Evolutionary conservation across 2,113 vertebrate species (phyloP).

Genomic region (Seriola quinqueradiata): DNA sequence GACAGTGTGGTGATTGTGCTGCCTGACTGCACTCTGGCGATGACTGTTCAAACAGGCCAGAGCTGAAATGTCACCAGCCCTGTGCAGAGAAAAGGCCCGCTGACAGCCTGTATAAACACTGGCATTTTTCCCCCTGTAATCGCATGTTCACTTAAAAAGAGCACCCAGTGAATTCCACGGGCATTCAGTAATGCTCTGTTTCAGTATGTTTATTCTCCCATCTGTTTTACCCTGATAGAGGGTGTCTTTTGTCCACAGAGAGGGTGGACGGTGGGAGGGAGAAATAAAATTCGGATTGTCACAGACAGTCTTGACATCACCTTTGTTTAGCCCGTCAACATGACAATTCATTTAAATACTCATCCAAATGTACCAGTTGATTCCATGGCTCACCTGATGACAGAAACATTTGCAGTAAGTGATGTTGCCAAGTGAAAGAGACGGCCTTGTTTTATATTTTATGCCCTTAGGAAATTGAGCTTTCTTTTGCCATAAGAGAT

Average conservation of each 20-base stretch:
- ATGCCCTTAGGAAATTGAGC: neutral
- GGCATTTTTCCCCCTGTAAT: slow-evolving; percentile 64
- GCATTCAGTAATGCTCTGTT: slow-evolving; percentile 70
- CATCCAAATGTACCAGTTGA: slow-evolving; percentile 4
- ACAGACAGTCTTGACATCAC: slow-evolving; percentile 16
- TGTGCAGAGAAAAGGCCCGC: slow-evolving; percentile 63
- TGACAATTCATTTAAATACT: slow-evolving; percentile 5
- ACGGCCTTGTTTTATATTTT: neutral
- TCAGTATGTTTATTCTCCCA: slow-evolving; percentile 62
- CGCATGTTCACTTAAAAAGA: slow-evolving; percentile 78
- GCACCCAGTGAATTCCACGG: slow-evolving; percentile 77
- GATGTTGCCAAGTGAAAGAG: neutral
- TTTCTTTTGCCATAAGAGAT: neutral
- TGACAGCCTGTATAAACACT: slow-evolving; percentile 82
- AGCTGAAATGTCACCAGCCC: slow-evolving; percentile 77
- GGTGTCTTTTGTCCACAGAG: slow-evolving; percentile 53
- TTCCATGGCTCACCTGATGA: neutral
- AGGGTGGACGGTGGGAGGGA: slow-evolving; percentile 3
- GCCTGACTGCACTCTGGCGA: slow-evolving; percentile 58
- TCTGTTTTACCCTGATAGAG: slow-evolving; percentile 59
- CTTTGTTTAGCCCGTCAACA: slow-evolving; percentile 19
- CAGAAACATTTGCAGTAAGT: neutral
- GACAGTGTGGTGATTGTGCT: slow-evolving; percentile 55
- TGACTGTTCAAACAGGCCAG: slow-evolving; percentile 74
- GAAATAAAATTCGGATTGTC: slow-evolving; percentile 24